Evolutionary conservation across 2,797 vertebrate species (phyloP).

Genomic region (Acipenser transmontanus): DNA sequence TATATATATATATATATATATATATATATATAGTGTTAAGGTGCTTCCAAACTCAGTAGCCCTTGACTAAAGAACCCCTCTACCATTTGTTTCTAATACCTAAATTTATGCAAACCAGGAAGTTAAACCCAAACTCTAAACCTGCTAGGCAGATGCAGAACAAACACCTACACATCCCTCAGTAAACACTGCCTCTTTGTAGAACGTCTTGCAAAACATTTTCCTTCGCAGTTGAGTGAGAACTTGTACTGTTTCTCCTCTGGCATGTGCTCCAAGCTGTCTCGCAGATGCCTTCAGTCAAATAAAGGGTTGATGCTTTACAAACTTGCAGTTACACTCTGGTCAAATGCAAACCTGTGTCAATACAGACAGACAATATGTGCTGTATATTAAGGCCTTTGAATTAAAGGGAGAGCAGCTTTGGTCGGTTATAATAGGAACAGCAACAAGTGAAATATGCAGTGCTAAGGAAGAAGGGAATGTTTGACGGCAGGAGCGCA

Average conservation of each 20-base stretch:
- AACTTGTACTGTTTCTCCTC: conserved; percentile 18
- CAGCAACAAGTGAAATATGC: conserved; percentile 65
- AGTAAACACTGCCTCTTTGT: conserved; percentile 13
- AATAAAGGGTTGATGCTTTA: conserved; percentile 33
- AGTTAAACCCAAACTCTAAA: conserved; percentile 1
- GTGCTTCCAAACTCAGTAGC: too few species aligned
- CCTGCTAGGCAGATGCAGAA: conserved; percentile 8
- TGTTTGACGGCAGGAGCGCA: conserved; percentile 40
- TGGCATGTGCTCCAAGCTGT: conserved; percentile 15
- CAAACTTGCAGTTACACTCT: background rate
- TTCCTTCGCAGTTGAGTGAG: conserved; percentile 16
- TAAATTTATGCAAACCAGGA: conserved; percentile 14
- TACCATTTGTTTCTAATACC: background rate
- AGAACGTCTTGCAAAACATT: conserved; percentile 9
- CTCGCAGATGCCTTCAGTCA: background rate
- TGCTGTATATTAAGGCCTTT: conserved; percentile 52
- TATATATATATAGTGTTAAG: too few species aligned
- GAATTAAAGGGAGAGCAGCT: conserved; percentile 44
- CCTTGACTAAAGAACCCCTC: too few species aligned
- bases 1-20: too few species aligned
- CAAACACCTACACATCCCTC: conserved; percentile 13
- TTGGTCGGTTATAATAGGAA: conserved; percentile 53
- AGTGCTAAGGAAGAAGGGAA: conserved; percentile 51
- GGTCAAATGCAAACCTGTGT: conserved; percentile 36
- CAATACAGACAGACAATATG: conserved; percentile 57